Evolutionary conservation across 2,888 invertebrate genomes (phyloP).

Genomic region (Portevinia maculata): DNA sequence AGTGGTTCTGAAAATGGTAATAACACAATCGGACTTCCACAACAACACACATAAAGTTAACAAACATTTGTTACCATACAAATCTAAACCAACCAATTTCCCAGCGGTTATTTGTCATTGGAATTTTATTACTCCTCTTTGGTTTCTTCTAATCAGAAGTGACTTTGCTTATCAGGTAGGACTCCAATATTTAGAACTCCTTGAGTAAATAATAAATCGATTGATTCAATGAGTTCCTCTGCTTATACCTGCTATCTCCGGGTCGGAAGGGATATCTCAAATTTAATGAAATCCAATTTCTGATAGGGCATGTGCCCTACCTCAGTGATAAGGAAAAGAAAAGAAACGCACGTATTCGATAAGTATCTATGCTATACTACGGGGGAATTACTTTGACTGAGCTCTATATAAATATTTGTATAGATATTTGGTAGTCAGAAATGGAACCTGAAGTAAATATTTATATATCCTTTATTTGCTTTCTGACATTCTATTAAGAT

Average conservation of each 20-base stretch:
- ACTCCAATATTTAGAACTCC: slow-evolving; percentile 55
- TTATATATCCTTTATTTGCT: slow-evolving; percentile 45
- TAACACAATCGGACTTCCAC: slow-evolving; percentile 52
- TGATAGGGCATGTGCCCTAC: slow-evolving; percentile 1
- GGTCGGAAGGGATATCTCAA: slow-evolving; percentile 35
- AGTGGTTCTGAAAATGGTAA: slow-evolving; percentile 44
- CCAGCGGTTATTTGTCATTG: slow-evolving; percentile 67
- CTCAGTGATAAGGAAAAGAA: slow-evolving; percentile 54
- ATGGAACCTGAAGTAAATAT: slow-evolving; percentile 58
- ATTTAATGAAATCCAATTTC: slow-evolving; percentile 51
- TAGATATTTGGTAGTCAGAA: slow-evolving; percentile 61
- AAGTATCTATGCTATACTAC: slow-evolving; percentile 53
- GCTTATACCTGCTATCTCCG: slow-evolving; percentile 36
- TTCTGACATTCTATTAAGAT: slow-evolving; percentile 29
- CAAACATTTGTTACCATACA: slow-evolving; percentile 34
- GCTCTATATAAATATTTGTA: slow-evolving; percentile 8
- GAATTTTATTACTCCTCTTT: slow-evolving; percentile 62
- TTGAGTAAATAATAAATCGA: slow-evolving; percentile 64
- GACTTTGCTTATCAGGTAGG: slow-evolving; percentile 54
- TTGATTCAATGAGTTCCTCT: slow-evolving; percentile 44
- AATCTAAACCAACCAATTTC: slow-evolving; percentile 34
- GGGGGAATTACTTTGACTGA: slow-evolving; percentile 34
- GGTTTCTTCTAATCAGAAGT: slow-evolving; percentile 63
- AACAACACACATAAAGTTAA: slow-evolving; percentile 47
- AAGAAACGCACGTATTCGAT: slow-evolving; percentile 54